Evolutionary conservation across 2,113 vertebrate genomes (phyloP).

Genomic region (Thamnophis sirtalis): DNA sequence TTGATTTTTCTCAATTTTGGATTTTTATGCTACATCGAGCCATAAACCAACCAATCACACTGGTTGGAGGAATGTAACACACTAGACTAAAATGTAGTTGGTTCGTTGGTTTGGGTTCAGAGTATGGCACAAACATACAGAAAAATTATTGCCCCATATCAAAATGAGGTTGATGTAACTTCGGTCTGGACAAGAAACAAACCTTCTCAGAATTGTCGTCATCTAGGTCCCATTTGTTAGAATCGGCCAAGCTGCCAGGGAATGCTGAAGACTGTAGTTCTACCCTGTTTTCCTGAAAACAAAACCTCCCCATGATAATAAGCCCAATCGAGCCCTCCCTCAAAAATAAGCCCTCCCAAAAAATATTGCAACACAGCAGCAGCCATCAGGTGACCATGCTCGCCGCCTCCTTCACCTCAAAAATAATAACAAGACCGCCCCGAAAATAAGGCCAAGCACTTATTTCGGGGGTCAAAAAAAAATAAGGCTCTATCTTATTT

Average conservation of each 20-base stretch:
- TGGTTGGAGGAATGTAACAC: neutral
- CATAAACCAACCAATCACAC: neutral
- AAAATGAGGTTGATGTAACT: neutral
- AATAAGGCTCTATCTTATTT: too few species aligned
- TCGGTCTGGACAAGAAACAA: neutral
- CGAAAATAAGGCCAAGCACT: too few species aligned
- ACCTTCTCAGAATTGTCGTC: neutral
- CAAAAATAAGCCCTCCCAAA: too few species aligned
- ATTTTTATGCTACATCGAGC: neutral
- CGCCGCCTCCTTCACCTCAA: too few species aligned
- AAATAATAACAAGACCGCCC: too few species aligned
- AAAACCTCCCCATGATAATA: too few species aligned
- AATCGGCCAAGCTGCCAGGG: neutral
- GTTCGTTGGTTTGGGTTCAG: neutral
- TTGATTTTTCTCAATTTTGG: neutral
- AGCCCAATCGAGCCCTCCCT: too few species aligned
- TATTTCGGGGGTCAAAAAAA: too few species aligned
- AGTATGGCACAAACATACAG: neutral
- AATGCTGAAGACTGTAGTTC: neutral
- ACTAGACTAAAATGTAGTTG: neutral
- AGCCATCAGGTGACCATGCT: too few species aligned
- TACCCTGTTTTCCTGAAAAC: too few species aligned
- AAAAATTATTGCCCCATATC: neutral
- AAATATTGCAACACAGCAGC: too few species aligned
- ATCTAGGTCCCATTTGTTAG: neutral